Evolutionary conservation across 2,113 vertebrate genomes (phyloP), one percentile per base, ranked within the genome.

Genomic region (Chloropsis cyanopogon): DNA sequence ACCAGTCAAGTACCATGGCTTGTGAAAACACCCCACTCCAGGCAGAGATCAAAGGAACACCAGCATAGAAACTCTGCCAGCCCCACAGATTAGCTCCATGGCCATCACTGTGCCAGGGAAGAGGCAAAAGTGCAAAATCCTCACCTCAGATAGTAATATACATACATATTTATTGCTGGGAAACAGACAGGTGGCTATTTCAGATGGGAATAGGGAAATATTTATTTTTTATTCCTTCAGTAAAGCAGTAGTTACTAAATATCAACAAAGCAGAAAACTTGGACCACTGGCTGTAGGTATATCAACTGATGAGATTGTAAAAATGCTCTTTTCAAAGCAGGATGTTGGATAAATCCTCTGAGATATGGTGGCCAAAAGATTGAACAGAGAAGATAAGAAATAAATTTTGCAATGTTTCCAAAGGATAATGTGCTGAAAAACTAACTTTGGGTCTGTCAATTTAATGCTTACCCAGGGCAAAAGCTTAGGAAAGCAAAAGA

Each of bases 381-480:
- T 89, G 84, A 96, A 79, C 56, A 79, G 42, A 92, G 47, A 84
- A 82, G 83, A 94, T 69, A 94, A 54, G n/a, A 93, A 87, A 87
- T 56, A 86, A 82, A 37, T 82, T 72, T 89, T 94, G 93, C 84
- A 96, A 29, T 91, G 91, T 75, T 94, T 95, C 16, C 12, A 29
- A 91, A 82, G 29, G 76, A 72, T 50, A 80, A 77, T 39, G 49
- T 73, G 66, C 59, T 92, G 79, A 90, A 94, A 85, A 93, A 59
- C 28, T 92, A 70, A 77, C 42, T 72, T 69, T 33, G 66, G 23
- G 29, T 50, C 64, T 92, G 50, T 56, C 86, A 71, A 60, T 77
- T 86, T 86, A 90, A 71, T 70, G 63, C 69, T 95, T 70, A 90
- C 37, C 52, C 31, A 66, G n/a, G 59, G 41, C 42, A 86, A 93